Base-by-base conservation (phyloP, 1,140 invertebrate genomes). In the Musca vetustissima region DNA sequence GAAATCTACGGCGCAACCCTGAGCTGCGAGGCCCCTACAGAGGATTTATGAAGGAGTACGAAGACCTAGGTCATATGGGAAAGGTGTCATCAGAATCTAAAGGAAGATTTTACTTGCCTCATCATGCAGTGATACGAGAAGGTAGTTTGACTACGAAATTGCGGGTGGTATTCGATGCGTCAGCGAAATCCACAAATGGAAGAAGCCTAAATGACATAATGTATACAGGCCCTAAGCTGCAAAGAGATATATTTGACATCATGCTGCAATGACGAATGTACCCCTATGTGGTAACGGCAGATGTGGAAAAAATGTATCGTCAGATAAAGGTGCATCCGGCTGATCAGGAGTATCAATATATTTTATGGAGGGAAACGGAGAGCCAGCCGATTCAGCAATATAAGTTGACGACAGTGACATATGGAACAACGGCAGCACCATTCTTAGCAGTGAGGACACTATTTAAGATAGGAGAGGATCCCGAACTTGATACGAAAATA, bases 271-370 rank as follows among this genome's bases (percentile, higher is more conserved):
- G 79, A 69, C 47, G 82, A n/a, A 43, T 22, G 1, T 74, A 80
- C 66, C 32, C 43, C 21, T 74, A 76, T 64, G 78, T 74, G 1
- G 25, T 81, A 8, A 71, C 69, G 15, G 72, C 72, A 0, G 81
- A 83, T 64, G 72, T 79, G 24, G 68, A 75, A 48, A 76, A 82
- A 67, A 83, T 83, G 76, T 83, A 74, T 67, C 68, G 78, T 1
- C 74, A 75, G 52, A 72, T 82, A 4, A 52, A 17, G 36, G 59
- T 81, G 9, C 17, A 69, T 59, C 8, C 59, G 25, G 25, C 69
- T 25, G 66, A 80, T 67, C 52, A 68, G 36, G 55, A 68, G 14
- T 79, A 75, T 65, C 83, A 85, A 74, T 55, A 73, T 19, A 80
- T 85, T 24, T 25, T 85, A 1, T 84, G 83, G 79, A 69, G 80